phyloP scores from a whole-genome alignment of 2,113 vertebrate genomes.

The Recurvirostra avosetta region DNA sequence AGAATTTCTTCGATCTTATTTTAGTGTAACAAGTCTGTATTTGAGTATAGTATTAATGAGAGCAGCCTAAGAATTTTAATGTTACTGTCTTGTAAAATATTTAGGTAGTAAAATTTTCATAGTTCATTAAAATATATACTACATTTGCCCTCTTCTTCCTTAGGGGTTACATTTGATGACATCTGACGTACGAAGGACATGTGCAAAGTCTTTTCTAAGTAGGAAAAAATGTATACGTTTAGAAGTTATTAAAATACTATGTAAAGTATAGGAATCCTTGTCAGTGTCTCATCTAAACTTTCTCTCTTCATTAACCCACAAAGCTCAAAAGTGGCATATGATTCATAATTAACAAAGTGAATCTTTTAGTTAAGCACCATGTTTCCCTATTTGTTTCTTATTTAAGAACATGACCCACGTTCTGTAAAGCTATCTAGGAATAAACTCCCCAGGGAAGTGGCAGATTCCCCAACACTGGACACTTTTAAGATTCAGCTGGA shows the following conservation, averaged over 20 bases:
- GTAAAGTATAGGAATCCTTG: not conserved
- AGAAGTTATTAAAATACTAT: not conserved
- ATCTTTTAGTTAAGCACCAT: not conserved
- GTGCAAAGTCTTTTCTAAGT: not conserved
- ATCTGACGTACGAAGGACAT: not conserved
- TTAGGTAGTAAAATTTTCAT: not conserved
- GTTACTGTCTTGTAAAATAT: not conserved
- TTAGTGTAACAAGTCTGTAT: not conserved
- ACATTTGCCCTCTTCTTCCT: not conserved
- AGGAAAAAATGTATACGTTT: not conserved
- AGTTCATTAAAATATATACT: not conserved
- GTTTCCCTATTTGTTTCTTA: not conserved
- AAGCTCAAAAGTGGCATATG: not conserved
- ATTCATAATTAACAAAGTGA: not conserved
- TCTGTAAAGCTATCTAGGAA: not conserved
- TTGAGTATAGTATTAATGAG: not conserved
- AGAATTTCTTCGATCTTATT: accelerated
- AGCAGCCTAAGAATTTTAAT: not conserved
- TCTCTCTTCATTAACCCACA: not conserved
- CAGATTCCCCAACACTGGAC: not conserved
- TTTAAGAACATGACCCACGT: not conserved
- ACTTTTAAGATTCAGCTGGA: not conserved
- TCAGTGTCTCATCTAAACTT: not conserved
- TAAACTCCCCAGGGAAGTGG: not conserved
- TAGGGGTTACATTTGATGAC: not conserved